These are phyloP conservation scores for Pungitius pungitius DNA, from an alignment of 2,113 vertebrate genomes.

Conservation along the genomic window DNA sequence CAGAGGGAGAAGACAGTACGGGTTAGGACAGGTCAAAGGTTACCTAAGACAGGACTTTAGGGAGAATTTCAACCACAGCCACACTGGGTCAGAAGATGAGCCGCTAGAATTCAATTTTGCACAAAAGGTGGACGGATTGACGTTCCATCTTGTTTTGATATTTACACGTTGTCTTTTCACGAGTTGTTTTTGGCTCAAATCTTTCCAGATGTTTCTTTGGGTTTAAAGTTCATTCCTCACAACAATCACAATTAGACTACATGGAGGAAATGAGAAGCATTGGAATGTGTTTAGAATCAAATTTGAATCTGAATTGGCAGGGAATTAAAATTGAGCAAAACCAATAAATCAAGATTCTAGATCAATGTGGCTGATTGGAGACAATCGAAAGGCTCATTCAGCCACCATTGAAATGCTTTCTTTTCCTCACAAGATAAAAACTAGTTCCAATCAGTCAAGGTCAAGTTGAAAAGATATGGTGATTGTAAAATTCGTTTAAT, in stretches of 20 bases:
- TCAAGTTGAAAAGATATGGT: neutral
- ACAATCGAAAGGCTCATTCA: conserved; percentile 12
- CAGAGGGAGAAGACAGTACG: conserved; percentile 27
- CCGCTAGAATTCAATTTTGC: conserved; percentile 17
- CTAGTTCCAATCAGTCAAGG: conserved; percentile 70
- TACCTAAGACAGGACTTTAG: conserved; percentile 34
- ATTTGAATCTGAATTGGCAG: conserved; percentile 33
- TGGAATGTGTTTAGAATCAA: conserved; percentile 6
- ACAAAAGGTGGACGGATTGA: conserved; percentile 4
- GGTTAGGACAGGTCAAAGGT: conserved; percentile 42
- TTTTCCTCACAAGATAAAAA: conserved; percentile 33
- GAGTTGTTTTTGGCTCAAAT: neutral
- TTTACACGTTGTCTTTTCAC: too few species aligned
- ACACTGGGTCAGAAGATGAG: neutral
- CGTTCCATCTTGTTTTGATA: neutral
- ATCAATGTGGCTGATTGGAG: conserved; percentile 49
- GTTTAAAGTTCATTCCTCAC: conserved; percentile 52
- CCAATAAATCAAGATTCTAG: conserved; percentile 28
- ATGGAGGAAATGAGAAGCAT: conserved; percentile 30
- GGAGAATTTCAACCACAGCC: conserved; percentile 47
- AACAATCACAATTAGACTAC: conserved; percentile 10
- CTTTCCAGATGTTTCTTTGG: conserved; percentile 25
- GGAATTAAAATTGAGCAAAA: conserved; percentile 39
- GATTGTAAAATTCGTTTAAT: neutral
- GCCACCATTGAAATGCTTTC: conserved; percentile 52